A percentile compares a stretch with the other conserved stretches of the same genome.
phyloP scores from a whole-genome alignment of 2,113 vertebrate genomes.

The Dissostichus mawsoni region DNA sequence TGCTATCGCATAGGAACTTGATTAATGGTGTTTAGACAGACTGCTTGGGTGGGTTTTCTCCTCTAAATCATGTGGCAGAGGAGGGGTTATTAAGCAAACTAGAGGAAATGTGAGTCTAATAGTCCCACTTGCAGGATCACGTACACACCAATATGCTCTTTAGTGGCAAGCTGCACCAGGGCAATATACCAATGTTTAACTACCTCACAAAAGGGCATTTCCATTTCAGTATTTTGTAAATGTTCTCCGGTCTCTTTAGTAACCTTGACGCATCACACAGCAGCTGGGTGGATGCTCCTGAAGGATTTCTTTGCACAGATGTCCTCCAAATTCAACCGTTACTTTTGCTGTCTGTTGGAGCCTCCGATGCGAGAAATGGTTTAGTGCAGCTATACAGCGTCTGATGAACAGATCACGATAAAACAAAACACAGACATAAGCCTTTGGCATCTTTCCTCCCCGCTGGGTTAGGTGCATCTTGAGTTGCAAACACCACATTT shows the following conservation, averaged over 20 bases:
- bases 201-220: background rate
- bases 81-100: conserved; percentile 50
- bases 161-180: background rate
- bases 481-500: conserved; percentile 14
- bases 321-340: background rate
- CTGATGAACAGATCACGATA: conserved; percentile 23
- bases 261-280: conserved; percentile 14
- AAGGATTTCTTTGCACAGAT: conserved; percentile 23
- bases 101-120: conserved; percentile 32
- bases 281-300: background rate
- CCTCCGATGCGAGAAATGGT: background rate
- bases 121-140: background rate
- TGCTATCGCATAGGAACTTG: conserved; percentile 52
- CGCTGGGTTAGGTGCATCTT: background rate
- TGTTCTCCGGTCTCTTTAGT: conserved; percentile 6
- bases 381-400: conserved; percentile 11
- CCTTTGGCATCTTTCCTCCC: background rate
- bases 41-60: conserved; percentile 57
- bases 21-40: conserved; percentile 73
- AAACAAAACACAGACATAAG: conserved; percentile 24
- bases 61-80: conserved; percentile 58
- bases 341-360: background rate
- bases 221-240: conserved; percentile 5
- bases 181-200: conserved; percentile 11
- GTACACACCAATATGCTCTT: conserved; percentile 5